These are phyloP conservation scores for Caenorhabditis zanzibari DNA, from an alignment of 2,888 invertebrate genomes.

Conservation along the genomic window DNA sequence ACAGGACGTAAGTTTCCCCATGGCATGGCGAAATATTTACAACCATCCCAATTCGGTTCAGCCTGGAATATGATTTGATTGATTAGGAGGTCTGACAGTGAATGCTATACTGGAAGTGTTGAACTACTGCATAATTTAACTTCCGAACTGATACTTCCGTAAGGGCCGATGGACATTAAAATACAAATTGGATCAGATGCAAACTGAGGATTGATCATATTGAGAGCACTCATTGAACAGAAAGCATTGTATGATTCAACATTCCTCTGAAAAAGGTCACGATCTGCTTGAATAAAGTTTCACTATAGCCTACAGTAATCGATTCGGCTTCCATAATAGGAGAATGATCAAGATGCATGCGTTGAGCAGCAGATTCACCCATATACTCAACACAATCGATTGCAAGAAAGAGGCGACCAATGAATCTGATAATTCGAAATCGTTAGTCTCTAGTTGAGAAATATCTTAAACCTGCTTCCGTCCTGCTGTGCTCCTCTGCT, in stretches of 20 bases:
- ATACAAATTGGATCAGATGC: constrained; percentile 71
- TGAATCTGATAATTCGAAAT: constrained; percentile 61
- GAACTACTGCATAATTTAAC: constrained; percentile 54
- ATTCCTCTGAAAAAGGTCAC: constrained; percentile 45
- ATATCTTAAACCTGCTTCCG: constrained; percentile 43
- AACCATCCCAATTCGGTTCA: constrained; percentile 78
- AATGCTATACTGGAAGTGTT: constrained; percentile 67
- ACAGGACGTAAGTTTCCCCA: constrained; percentile 82
- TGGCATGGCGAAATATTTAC: constrained; percentile 78
- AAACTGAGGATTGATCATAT: constrained; percentile 77
- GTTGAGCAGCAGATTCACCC: constrained; percentile 63
- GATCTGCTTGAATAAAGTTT: background rate
- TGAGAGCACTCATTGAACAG: constrained; percentile 76
- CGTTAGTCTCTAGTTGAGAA: background rate
- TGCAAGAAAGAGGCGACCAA: constrained; percentile 73
- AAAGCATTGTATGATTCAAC: constrained; percentile 69
- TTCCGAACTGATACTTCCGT: constrained; percentile 57
- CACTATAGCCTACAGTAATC: constrained; percentile 51
- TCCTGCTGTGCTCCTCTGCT: constrained; percentile 60
- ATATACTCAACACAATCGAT: constrained; percentile 73
- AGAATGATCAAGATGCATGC: constrained; percentile 60
- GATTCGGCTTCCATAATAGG: constrained; percentile 64
- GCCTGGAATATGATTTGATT: constrained; percentile 65
- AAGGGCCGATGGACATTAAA: constrained; percentile 68
- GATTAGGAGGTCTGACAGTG: background rate